Evolutionary conservation across 2,888 invertebrate species (phyloP), one percentile per base, ranked within the genome.

Genomic region (Xiphydria camelus): DNA sequence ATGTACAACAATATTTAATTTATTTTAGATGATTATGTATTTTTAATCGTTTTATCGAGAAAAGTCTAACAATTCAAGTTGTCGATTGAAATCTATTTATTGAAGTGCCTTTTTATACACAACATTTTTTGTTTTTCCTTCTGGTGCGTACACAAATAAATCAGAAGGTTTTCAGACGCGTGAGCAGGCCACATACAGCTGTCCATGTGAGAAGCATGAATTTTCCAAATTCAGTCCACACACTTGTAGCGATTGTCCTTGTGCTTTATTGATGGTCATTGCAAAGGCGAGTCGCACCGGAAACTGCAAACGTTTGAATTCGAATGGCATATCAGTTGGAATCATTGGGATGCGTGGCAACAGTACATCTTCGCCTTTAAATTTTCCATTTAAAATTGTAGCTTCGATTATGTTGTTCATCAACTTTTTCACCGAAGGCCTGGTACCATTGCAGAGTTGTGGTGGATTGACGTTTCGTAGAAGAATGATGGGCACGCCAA

Each of bases 241-340:
- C 51, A 64, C 52, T 26, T 51, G 45, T 55, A 70, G 52, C 40
- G 66, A 61, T 58, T 73, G 70, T n/a, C 69, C 68, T 65, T 71
- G 70, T 40, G 68, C 61, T 45, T 71, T 71, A 57, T 70, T 71
- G 36, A 70, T 71, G 9, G 65, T 52, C 59, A 68, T 66, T 19
- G 65, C 65, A 55, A 64, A 65, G 23, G 59, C 62, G 10, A 66
- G 43, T 38, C 61, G 45, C 29, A 66, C 50, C 5, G 63, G 62
- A 54, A 65, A 68, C 45, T 67, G 65, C 4, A 59, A 6, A 18
- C 59, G 44, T 45, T 58, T 62, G 41, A 68, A 63, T 39, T 51
- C 38, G 34, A 69, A 50, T 38, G 57, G 56, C 5, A 41, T 40
- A 38, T 54, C 50, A 23, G 47, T 47, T n/a, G 51, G 52, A 18